Evolutionary conservation across 1,140 invertebrate genomes (phyloP).

Genomic region (Eulimnadia texana): DNA sequence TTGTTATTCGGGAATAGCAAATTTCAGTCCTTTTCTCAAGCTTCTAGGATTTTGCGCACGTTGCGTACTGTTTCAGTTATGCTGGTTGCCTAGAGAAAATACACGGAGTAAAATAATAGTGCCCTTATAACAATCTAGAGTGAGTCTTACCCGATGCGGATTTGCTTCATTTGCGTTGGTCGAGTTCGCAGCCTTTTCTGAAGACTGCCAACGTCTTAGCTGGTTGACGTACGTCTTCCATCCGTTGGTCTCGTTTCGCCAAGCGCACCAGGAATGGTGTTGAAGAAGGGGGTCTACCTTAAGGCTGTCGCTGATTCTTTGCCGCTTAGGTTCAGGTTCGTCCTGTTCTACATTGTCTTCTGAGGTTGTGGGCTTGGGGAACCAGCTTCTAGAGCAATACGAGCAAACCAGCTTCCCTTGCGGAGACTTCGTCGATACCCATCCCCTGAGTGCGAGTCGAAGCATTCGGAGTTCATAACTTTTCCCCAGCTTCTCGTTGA

Average conservation of each 20-base stretch:
- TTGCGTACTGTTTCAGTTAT: no score
- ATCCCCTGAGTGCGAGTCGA: background rate
- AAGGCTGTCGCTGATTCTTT: background rate
- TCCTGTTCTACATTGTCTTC: background rate
- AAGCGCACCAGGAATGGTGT: conserved; percentile 3
- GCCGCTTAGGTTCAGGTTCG: background rate
- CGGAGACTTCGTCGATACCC: background rate
- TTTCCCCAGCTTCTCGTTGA: background rate
- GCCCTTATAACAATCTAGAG: no score
- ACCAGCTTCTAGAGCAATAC: background rate
- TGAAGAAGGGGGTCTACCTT: background rate
- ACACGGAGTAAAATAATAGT: no score
- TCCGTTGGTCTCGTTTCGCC: background rate
- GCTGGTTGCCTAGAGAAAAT: no score
- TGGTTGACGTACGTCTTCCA: conserved; percentile 1
- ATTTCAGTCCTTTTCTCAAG: no score
- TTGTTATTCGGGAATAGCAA: no score
- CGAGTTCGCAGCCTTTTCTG: no score
- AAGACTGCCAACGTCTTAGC: background rate
- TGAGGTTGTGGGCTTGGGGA: background rate
- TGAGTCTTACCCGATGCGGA: no score
- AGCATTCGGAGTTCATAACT: no score
- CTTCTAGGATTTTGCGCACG: no score
- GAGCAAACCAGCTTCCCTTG: background rate
- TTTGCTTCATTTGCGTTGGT: no score